A percentile compares a stretch with the other conserved stretches of the same genome.
These are phyloP conservation scores for Byasa hedistus DNA, from an alignment of 2,888 invertebrate species.

Conservation along the genomic window DNA sequence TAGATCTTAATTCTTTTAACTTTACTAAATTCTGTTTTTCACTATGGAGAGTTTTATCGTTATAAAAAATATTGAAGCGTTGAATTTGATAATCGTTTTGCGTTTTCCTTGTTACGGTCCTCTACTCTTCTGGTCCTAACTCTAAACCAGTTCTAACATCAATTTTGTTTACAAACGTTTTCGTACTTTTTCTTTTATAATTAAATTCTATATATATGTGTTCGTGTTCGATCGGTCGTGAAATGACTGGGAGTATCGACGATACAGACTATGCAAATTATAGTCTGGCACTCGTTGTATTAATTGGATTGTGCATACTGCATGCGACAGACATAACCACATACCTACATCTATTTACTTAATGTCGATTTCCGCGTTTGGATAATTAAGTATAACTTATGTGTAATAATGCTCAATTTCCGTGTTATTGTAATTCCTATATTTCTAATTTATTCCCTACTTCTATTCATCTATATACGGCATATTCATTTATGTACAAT, in stretches of 20 bases:
- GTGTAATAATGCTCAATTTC: conserved; percentile 6
- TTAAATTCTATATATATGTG: no score
- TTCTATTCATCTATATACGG: neutral
- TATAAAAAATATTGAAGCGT: no score
- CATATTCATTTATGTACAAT: no score
- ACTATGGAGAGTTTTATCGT: no score
- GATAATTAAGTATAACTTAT: conserved; percentile 18
- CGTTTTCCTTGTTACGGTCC: no score
- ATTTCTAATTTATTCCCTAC: neutral
- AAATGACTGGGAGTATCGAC: conserved; percentile 11
- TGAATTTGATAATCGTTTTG: no score
- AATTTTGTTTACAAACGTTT: no score
- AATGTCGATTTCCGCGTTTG: conserved; percentile 10
- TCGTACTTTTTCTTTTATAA: no score
- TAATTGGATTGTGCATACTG: conserved; percentile 20
- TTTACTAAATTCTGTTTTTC: no score
- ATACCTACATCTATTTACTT: conserved; percentile 15
- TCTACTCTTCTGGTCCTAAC: no score
- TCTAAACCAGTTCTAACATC: no score
- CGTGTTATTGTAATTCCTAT: neutral
- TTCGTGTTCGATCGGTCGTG: conserved; percentile 7
- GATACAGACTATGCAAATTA: conserved; percentile 21
- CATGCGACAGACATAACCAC: neutral
- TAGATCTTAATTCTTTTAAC: no score
- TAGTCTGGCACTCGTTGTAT: conserved; percentile 10